Percentiles rank a stretch among this genome's conserved stretches.
Evolutionary conservation across 2,888 invertebrate genomes (phyloP).

Genomic region (Rhimphoctona megacephalus): DNA sequence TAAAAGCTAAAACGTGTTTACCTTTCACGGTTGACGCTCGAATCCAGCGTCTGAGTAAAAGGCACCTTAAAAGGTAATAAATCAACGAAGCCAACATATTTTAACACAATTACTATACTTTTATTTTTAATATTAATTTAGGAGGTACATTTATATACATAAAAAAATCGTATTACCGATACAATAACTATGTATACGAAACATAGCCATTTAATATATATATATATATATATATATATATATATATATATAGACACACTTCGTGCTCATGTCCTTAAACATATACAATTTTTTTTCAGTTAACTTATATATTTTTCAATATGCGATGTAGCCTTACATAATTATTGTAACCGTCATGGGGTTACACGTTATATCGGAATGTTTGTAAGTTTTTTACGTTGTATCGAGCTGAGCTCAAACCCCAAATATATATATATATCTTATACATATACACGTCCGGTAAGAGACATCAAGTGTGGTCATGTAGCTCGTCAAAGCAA

Average conservation of each 20-base stretch:
- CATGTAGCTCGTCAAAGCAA: conserved; percentile 59
- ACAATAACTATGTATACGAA: conserved; percentile 76
- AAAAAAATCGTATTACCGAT: conserved; percentile 83
- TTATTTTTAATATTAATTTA: conserved; percentile 84
- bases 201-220: conserved; percentile 74
- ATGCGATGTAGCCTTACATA: conserved; percentile 64
- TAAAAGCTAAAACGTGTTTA: too few species aligned
- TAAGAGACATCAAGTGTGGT: conserved; percentile 56
- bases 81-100: conserved; percentile 13
- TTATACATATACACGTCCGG: conserved; percentile 10
- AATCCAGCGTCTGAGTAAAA: too few species aligned
- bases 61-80: background rate
- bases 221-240: conserved; percentile 75
- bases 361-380: conserved; percentile 82
- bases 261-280: conserved; percentile 78
- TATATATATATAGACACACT: conserved; percentile 73
- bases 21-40: background rate
- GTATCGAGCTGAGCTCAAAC: conserved; percentile 45
- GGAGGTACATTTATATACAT: conserved; percentile 85
- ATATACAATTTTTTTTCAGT: conserved; percentile 72
- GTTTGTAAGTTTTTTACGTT: conserved; percentile 78
- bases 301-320: conserved; percentile 66
- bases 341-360: conserved; percentile 71
- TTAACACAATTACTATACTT: conserved; percentile 84
- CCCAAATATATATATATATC: conserved; percentile 43